Percentiles rank a stretch among this genome's conserved stretches.
Conservation (phyloP, 2,113 vertebrate species). For the Cavia porcellus region DNA sequence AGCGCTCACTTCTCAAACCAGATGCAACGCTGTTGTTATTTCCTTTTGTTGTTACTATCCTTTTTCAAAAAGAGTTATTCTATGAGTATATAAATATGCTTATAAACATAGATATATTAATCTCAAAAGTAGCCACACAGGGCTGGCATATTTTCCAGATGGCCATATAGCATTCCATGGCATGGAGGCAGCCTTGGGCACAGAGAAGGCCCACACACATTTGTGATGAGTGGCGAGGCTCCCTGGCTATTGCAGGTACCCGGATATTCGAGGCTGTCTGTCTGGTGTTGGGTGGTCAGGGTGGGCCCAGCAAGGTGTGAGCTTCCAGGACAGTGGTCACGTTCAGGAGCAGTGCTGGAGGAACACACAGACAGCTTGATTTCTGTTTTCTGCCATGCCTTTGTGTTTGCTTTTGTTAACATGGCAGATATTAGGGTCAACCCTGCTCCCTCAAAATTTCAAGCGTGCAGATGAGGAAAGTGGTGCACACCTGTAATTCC, state of each 20-base stretch:
- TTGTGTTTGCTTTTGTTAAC: slow-evolving; percentile 41
- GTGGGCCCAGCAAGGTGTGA: background rate
- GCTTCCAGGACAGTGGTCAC: background rate
- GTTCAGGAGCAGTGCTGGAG: background rate
- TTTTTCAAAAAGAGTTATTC: slow-evolving; percentile 32
- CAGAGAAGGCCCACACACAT: background rate
- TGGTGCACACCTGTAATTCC: background rate
- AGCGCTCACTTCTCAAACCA: background rate
- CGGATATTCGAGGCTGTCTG: background rate
- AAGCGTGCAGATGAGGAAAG: background rate
- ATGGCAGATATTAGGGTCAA: background rate
- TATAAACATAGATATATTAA: background rate
- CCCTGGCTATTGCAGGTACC: background rate
- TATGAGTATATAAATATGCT: slow-evolving; percentile 46
- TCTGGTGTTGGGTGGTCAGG: background rate
- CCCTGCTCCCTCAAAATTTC: background rate
- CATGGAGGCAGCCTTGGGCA: background rate
- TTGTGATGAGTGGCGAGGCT: background rate
- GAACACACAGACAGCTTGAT: background rate
- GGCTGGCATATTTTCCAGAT: background rate
- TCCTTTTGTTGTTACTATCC: slow-evolving; percentile 46
- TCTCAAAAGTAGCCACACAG: background rate
- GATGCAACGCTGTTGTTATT: background rate
- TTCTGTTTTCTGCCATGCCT: background rate
- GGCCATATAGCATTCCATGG: background rate